Evolutionary conservation across 2,113 vertebrate genomes (phyloP).

Genomic region (Prunella himalayana): DNA sequence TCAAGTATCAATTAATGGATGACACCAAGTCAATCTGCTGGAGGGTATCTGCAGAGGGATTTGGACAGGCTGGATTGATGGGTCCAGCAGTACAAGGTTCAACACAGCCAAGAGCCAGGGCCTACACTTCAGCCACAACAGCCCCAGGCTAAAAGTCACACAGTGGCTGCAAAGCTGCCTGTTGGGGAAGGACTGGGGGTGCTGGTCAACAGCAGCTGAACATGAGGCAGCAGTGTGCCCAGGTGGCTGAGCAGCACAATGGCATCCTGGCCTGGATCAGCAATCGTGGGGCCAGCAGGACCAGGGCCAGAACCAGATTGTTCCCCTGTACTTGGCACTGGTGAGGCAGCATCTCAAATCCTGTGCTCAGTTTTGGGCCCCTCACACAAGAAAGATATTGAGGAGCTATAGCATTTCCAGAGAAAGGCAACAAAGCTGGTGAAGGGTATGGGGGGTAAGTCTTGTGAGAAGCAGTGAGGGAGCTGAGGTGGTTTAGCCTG

Average conservation of each 20-base stretch:
- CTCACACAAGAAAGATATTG: background rate
- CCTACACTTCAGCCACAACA: fast-evolving
- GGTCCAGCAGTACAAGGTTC: background rate
- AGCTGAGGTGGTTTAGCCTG: background rate
- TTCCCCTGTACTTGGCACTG: background rate
- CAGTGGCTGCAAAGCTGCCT: background rate
- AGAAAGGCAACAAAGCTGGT: too few relatives aligned
- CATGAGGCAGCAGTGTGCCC: background rate
- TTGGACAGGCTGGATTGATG: background rate
- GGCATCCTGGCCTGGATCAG: background rate
- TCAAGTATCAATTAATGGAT: background rate
- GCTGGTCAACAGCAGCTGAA: background rate
- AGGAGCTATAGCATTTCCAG: background rate
- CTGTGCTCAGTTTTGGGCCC: background rate
- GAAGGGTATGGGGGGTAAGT: background rate
- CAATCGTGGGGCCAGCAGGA: background rate
- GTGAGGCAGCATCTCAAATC: fast-evolving
- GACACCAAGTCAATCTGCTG: background rate
- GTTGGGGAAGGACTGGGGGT: fast-evolving
- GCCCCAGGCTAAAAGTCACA: background rate
- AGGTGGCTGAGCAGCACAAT: background rate
- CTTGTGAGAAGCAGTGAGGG: background rate
- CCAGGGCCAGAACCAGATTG: background rate
- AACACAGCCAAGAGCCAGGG: background rate
- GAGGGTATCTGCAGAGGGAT: background rate